Evolutionary conservation across 2,797 vertebrate genomes (phyloP).

Genomic region (Limosa lapponica): DNA sequence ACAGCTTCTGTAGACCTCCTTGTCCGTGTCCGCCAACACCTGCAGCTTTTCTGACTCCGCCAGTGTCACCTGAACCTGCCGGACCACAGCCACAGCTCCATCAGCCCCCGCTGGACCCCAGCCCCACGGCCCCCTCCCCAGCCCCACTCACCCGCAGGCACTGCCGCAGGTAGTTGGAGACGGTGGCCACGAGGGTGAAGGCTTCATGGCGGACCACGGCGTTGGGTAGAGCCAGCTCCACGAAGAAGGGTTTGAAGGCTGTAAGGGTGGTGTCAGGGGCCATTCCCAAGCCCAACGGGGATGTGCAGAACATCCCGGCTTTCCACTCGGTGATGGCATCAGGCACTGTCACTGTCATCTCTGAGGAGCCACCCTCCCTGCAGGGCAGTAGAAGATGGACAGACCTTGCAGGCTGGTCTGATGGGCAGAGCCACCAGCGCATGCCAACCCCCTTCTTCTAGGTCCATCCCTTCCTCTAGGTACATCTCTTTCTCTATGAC

Average conservation of each 20-base stretch:
- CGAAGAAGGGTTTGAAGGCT: slow-evolving; percentile 84
- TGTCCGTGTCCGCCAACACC: slow-evolving; percentile 3
- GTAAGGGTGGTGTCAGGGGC: slow-evolving; percentile 73
- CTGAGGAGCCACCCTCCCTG: not conserved
- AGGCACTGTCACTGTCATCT: not conserved
- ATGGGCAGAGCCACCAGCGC: not conserved
- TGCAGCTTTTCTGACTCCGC: not conserved
- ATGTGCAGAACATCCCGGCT: slow-evolving; percentile 34
- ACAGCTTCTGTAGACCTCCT: slow-evolving; percentile 65
- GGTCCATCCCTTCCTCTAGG: not conserved
- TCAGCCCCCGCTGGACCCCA: not conserved
- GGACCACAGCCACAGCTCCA: rapidly evolving
- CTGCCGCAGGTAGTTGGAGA: slow-evolving; percentile 85
- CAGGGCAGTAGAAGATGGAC: not conserved
- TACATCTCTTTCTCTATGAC: not conserved
- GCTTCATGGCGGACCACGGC: slow-evolving; percentile 81
- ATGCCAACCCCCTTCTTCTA: not conserved
- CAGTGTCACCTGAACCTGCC: not conserved
- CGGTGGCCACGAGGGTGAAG: slow-evolving; percentile 82
- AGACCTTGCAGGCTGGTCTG: not conserved
- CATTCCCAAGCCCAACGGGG: slow-evolving; percentile 78
- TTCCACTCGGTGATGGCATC: slow-evolving; percentile 55
- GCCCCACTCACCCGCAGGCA: slow-evolving; percentile 80
- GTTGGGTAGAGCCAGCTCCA: slow-evolving; percentile 84
- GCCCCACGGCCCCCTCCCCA: not conserved